Base-by-base conservation (phyloP, 1,140 invertebrate genomes). In the Formica exsecta region DNA sequence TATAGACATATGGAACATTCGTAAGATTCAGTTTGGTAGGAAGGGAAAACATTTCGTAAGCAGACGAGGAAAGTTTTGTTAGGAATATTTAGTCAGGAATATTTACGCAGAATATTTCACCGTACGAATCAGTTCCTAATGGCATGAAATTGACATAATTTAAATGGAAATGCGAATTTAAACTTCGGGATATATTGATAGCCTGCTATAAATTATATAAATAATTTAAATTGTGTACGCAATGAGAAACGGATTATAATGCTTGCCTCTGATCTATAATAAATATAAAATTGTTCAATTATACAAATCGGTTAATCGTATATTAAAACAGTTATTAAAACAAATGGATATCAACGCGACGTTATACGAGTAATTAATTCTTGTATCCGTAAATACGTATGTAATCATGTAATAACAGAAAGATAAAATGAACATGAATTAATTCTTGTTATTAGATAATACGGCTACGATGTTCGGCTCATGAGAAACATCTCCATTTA, bases 1-100 rank as follows among this genome's bases (percentile, higher is more conserved):
- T 98, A 71, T 22, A 87, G n/a, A 73, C 8, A 64, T 1, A 71
- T 44, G 38, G 3, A 19, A 32, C 6, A 64, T 81, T 57, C 25
- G 70, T 76, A 0, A 85, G 48, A 51, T 48, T 22, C 7, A 22
- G 25, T 7, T 29, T 9, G 5, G 16, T 19, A 11, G 11, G 9
- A 41, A 19, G 36, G 51, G 25, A n/a, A 38, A 54, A 66, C 25
- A 57, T 54, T 57, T 79, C 19, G 41, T 13, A 11, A 51, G 1
- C 25, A n/a, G n/a, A 16, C 25, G 38, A 48, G 25, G 3, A 16
- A 19, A 68, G 9, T 41, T 64, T 48, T 3, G 7, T 7, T 16
- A 29, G n/a, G n/a, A 36, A 79, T 22, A 44, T 73, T 36, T 38
- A 57, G 19, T 38, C n/a, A 11, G n/a, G 57, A 73, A 73, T 44